Evolutionary conservation across 1,140 invertebrate species (phyloP).

Genomic region (Mamestra configurata): DNA sequence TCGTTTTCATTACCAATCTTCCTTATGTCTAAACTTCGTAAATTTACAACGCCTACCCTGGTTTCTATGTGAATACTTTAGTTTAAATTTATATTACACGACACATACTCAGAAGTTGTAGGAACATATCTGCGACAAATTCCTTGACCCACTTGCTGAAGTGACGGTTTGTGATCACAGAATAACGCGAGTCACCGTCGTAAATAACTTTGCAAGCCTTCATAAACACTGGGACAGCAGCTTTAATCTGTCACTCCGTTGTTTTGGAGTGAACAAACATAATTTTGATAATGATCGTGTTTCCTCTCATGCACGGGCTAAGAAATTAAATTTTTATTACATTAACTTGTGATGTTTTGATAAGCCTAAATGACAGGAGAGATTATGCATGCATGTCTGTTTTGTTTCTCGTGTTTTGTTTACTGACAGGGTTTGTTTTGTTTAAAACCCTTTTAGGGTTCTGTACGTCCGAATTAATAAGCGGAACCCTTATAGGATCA

Average conservation of each 20-base stretch:
- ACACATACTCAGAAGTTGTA: conserved; percentile 1
- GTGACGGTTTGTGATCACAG: conserved; percentile 34
- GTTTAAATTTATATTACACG: conserved; percentile 3
- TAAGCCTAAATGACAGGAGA: conserved; percentile 8
- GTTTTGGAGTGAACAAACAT: conserved; percentile 36
- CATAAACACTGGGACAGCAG: conserved; percentile 43
- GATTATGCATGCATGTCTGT: neutral
- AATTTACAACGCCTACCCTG: neutral
- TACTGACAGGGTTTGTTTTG: neutral
- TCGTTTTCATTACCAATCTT: neutral
- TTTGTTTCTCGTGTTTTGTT: neutral
- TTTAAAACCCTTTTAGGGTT: neutral
- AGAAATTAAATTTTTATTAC: conserved; percentile 31
- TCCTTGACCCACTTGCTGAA: conserved; percentile 41
- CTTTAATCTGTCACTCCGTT: conserved; percentile 38
- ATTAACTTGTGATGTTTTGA: conserved; percentile 21
- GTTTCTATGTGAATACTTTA: neutral
- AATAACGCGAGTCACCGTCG: conserved; percentile 43
- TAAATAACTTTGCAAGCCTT: conserved; percentile 47
- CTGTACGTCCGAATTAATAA: no score
- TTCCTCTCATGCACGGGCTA: conserved; percentile 15
- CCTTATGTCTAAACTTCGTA: neutral
- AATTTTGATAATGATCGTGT: conserved; percentile 44
- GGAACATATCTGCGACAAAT: conserved; percentile 37
- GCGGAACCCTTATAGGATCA: no score